Evolutionary conservation across 2,888 invertebrate genomes (phyloP).

Genomic region (Selenia dentaria): DNA sequence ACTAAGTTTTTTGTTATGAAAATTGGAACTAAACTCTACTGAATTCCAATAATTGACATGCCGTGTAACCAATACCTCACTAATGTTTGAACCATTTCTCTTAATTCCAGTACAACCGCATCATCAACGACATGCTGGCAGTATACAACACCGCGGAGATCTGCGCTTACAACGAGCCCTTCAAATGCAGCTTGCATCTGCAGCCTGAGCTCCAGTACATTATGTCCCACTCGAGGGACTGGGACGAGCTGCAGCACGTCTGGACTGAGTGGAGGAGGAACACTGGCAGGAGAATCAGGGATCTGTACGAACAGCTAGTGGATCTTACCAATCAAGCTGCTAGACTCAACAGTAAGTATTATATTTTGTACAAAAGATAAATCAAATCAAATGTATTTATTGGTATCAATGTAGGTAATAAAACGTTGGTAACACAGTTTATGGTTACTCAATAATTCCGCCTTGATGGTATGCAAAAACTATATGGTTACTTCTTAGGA

Average conservation of each 20-base stretch:
- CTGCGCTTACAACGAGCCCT: slow-evolving; percentile 93
- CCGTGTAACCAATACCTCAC: too few species aligned
- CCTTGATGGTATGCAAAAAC: too few species aligned
- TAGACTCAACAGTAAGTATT: slow-evolving; percentile 89
- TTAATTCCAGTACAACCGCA: slow-evolving; percentile 90
- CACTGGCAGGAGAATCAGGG: slow-evolving; percentile 91
- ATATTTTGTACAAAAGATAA: too few species aligned
- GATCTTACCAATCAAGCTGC: slow-evolving; percentile 93
- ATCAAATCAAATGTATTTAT: too few species aligned
- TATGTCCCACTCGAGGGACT: slow-evolving; percentile 91
- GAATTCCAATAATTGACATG: too few species aligned
- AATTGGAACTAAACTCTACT: too few species aligned
- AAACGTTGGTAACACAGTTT: too few species aligned
- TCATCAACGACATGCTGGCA: slow-evolving; percentile 95
- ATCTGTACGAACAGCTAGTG: slow-evolving; percentile 91
- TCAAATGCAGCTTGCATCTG: slow-evolving; percentile 91
- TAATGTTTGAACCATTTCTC: too few species aligned
- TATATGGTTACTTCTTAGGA: too few species aligned
- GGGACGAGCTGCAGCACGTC: slow-evolving; percentile 93
- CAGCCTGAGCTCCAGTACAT: slow-evolving; percentile 91
- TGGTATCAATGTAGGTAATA: too few species aligned
- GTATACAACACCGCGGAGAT: slow-evolving; percentile 94
- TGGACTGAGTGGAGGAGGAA: slow-evolving; percentile 97
- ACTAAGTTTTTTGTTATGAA: too few species aligned
- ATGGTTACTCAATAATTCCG: too few species aligned